Conservation (phyloP, 2,888 invertebrate genomes). For the Abrostola tripartita region DNA sequence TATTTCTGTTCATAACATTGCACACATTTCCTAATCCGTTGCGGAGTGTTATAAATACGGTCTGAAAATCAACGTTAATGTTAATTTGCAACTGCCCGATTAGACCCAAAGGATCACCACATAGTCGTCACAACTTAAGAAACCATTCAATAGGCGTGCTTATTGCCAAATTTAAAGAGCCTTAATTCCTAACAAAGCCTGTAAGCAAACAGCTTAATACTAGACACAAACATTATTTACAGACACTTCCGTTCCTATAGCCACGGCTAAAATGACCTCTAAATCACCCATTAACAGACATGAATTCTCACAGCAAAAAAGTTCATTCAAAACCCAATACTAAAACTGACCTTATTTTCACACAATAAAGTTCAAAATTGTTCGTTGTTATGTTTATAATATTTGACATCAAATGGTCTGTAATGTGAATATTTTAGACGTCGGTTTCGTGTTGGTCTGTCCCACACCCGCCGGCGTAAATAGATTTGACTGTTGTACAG, state of each 20-base stretch:
- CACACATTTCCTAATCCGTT: too few relatives aligned
- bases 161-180: too few relatives aligned
- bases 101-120: too few relatives aligned
- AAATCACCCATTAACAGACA: conserved; percentile 35
- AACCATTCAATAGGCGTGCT: too few relatives aligned
- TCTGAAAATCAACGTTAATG: too few relatives aligned
- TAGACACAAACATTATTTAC: conserved; percentile 14
- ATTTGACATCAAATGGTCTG: conserved; percentile 49
- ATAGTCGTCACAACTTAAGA: too few relatives aligned
- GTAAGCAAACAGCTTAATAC: too few relatives aligned
- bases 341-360: conserved; percentile 13
- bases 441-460: conserved; percentile 55
- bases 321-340: conserved; percentile 3
- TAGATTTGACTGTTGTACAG: conserved; percentile 40
- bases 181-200: too few relatives aligned
- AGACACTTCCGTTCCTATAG: conserved; percentile 13
- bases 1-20: too few relatives aligned
- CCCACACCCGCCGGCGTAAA: conserved; percentile 44
- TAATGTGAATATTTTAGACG: conserved; percentile 59
- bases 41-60: too few relatives aligned
- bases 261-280: conserved; percentile 33
- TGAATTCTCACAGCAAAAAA: conserved; percentile 40
- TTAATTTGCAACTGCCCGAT: too few relatives aligned
- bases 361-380: conserved; percentile 4
- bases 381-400: conserved; percentile 13